phyloP scores from a whole-genome alignment of 2,113 vertebrate genomes.

The Mungos mungo region DNA sequence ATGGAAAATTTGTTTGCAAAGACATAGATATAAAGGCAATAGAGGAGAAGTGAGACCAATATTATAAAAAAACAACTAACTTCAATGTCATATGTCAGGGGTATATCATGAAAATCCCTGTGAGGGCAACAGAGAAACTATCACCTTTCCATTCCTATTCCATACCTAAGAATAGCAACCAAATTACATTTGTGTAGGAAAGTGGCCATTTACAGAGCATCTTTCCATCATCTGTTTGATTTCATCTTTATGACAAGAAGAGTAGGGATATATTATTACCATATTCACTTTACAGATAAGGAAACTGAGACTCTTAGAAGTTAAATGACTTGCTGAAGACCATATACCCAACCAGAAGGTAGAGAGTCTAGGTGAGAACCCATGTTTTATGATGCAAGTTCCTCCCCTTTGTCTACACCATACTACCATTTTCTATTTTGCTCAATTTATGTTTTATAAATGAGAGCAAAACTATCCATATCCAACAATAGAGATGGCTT shows the following conservation, averaged over 20 bases:
- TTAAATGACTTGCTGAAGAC: background rate
- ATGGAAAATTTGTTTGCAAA: constrained; percentile 7
- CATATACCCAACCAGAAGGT: background rate
- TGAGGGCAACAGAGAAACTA: background rate
- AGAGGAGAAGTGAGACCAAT: background rate
- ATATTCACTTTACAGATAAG: background rate
- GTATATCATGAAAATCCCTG: background rate
- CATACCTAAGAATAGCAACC: background rate
- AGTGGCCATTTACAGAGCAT: background rate
- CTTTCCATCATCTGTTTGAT: background rate
- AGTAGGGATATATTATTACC: background rate
- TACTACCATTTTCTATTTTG: background rate
- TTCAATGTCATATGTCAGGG: background rate
- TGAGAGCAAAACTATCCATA: background rate
- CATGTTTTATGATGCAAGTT: background rate
- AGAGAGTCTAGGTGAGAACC: background rate
- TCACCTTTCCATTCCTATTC: background rate
- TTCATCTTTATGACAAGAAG: background rate
- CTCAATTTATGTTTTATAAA: background rate
- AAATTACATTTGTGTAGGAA: background rate
- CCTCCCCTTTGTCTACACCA: background rate
- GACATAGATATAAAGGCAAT: background rate
- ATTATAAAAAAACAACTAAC: background rate
- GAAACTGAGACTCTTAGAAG: background rate
- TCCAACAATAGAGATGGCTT: background rate